Evolutionary conservation across 2,113 vertebrate genomes (phyloP).

Genomic region (Entelurus aequoreus): DNA sequence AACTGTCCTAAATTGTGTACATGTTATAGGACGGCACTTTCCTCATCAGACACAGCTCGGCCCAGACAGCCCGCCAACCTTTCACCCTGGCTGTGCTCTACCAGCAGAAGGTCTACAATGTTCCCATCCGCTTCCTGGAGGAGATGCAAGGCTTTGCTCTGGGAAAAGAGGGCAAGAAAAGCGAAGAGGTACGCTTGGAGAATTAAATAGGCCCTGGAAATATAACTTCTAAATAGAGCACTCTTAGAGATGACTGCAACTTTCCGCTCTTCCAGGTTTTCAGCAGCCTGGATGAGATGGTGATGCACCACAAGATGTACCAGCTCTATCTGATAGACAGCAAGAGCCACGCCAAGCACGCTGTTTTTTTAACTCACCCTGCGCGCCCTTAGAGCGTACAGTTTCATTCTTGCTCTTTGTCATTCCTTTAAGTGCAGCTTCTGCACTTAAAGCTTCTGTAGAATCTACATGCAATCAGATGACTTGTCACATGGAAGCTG

Average conservation of each 20-base stretch:
- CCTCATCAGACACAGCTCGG: slow-evolving; percentile 77
- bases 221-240: background rate
- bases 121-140: slow-evolving; percentile 77
- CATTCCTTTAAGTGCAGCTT: no score
- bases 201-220: background rate
- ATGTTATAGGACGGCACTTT: slow-evolving; percentile 77
- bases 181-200: slow-evolving; percentile 70
- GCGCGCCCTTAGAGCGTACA: slow-evolving; percentile 50
- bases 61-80: slow-evolving; percentile 69
- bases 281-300: slow-evolving; percentile 69
- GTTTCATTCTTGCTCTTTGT: no score
- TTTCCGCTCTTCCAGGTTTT: slow-evolving; percentile 66
- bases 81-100: slow-evolving; percentile 81
- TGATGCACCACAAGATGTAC: slow-evolving; percentile 72
- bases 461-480: background rate
- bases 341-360: slow-evolving; percentile 70
- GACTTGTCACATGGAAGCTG: no score
- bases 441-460: no score
- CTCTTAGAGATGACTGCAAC: background rate
- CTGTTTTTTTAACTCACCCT: slow-evolving; percentile 70
- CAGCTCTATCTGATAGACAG: slow-evolving; percentile 79
- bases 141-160: slow-evolving; percentile 68
- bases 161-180: slow-evolving; percentile 79
- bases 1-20: background rate
- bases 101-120: slow-evolving; percentile 80